These are phyloP conservation scores for Rhinopomastus cyanomelas DNA, from an alignment of 2,113 vertebrate genomes.

Conservation along the genomic window DNA sequence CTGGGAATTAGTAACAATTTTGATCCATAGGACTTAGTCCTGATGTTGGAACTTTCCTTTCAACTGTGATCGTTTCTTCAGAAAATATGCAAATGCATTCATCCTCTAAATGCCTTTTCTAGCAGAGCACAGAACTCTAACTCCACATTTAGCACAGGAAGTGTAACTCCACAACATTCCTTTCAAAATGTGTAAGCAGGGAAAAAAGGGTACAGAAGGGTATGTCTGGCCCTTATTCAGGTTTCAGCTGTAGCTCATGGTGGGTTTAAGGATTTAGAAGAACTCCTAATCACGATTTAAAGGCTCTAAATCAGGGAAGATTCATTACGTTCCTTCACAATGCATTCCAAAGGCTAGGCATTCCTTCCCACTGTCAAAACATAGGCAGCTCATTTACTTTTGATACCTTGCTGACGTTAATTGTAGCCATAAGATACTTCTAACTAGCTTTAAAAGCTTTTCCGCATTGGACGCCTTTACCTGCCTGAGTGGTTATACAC, in stretches of 20 bases:
- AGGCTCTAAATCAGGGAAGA: neutral
- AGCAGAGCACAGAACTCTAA: constrained; percentile 40
- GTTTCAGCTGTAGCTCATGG: neutral
- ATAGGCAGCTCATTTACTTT: neutral
- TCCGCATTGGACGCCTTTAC: neutral
- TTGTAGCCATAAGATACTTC: neutral
- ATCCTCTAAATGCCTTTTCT: constrained; percentile 43
- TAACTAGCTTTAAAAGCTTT: neutral
- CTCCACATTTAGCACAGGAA: constrained; percentile 59
- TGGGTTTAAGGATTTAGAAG: neutral
- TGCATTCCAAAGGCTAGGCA: neutral
- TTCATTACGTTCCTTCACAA: neutral
- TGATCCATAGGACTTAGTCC: neutral
- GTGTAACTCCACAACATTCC: constrained; percentile 40
- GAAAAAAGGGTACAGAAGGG: constrained; percentile 30
- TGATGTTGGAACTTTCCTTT: constrained; percentile 8
- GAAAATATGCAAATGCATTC: constrained; percentile 60
- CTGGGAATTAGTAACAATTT: neutral
- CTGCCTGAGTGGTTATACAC: neutral
- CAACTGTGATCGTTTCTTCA: constrained; percentile 33
- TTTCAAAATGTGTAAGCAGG: constrained; percentile 17
- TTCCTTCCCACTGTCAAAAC: neutral
- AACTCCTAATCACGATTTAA: neutral
- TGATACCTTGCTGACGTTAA: neutral
- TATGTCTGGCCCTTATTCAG: constrained; percentile 18